Base-by-base conservation (phyloP, 2,888 invertebrate genomes). In the Synanthedon vespiformis region DNA sequence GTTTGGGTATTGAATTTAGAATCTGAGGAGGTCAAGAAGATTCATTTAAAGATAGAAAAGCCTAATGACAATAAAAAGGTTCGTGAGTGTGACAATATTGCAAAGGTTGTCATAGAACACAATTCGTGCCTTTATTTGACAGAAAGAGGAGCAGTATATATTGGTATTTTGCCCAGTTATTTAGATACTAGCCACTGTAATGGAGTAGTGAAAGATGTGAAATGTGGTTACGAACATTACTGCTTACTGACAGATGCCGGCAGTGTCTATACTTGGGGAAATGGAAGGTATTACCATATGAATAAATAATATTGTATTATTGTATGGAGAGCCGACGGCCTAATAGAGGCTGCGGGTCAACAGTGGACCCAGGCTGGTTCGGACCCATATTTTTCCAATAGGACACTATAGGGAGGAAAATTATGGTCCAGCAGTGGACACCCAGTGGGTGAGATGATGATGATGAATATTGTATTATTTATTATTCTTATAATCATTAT, bases 161-260 rank as follows among this genome's bases (percentile, higher is more conserved):
- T 58, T 56, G 79, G 83, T 5, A 88, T 90, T 61, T 75, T 92
- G 51, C 93, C 93, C 3, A 83, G 87, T 64, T 76, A 92, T 51
- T 70, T 93, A 14, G 81, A 90, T 58, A 90, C 90, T 63, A 77
- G 78, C 44, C 83, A 88, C 56, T 80, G 82, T 57, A 49, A 61
- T 5, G 80, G 89, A 12, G 88, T 87, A 63, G 89, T 93, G 13
- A 73, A 87, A 52, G 91, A 93, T 65, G 72, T 95, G 40, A 87
- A 88, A 52, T 93, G 94, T 77, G 97, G 97, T 0, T 91, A 92
- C 72, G 96, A 96, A 70, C 96, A 97, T 76, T 91, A 89, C 41
- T 66, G 96, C 11, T 63, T 94, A 51, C 82, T 96, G 6, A 92
- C 93, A 51, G 82, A 88, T 51, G 79, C 82, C 63, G 95, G 96